Percentiles rank a stretch among this genome's conserved stretches.
Conservation (phyloP, 2,797 vertebrate species). For the Falco naumanni region DNA sequence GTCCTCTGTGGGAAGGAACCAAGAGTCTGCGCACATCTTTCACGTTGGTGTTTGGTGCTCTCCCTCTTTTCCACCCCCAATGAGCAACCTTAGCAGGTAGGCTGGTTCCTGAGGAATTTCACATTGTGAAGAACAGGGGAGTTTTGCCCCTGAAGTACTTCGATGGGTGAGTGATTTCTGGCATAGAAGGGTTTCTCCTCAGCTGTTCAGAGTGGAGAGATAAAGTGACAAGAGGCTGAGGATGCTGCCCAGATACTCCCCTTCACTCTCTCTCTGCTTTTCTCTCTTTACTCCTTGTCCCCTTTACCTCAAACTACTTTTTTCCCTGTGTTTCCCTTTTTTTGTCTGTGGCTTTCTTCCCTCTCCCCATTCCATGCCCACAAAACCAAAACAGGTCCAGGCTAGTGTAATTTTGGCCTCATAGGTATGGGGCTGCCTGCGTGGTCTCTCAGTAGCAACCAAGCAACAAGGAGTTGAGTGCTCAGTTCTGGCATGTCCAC, state of each 20-base stretch:
- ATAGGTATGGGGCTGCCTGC: too few species aligned
- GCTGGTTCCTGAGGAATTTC: constrained; percentile 89
- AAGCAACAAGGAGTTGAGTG: not conserved
- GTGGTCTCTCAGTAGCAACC: not conserved
- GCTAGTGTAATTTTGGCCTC: not conserved
- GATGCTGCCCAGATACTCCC: not conserved
- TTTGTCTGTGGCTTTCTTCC: not conserved
- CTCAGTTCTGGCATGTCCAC: not conserved
- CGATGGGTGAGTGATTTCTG: constrained; percentile 84
- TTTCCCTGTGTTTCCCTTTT: not conserved
- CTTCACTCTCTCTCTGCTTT: not conserved
- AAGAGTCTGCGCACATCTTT: not conserved
- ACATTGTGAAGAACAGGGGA: constrained; percentile 86
- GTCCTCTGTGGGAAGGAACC: not conserved
- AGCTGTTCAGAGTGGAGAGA: not conserved
- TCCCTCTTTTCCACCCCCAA: constrained; percentile 61
- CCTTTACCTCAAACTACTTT: not conserved
- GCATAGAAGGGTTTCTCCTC: not conserved
- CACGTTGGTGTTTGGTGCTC: not conserved
- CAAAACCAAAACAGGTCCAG: not conserved
- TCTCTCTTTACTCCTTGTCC: not conserved
- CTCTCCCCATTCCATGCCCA: not conserved
- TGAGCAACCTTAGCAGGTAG: constrained; percentile 69
- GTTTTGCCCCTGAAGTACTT: constrained; percentile 83
- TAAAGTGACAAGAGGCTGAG: not conserved